Evolutionary conservation across 2,888 invertebrate genomes (phyloP).

Genomic region (Acronicta alni): DNA sequence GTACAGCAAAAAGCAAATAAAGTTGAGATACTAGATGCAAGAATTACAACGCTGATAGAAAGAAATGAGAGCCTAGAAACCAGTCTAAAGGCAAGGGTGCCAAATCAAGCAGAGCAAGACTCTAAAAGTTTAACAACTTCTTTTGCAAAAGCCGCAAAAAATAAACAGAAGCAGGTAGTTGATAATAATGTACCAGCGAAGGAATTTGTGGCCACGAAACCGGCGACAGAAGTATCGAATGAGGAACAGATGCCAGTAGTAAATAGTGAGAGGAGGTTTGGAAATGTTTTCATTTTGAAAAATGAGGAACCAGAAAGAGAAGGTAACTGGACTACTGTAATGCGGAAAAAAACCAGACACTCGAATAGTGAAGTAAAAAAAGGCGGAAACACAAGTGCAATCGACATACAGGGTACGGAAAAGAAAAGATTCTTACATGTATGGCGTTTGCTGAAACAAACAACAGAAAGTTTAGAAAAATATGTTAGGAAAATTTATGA

Average conservation of each 20-base stretch:
- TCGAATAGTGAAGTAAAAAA: conserved; percentile 22
- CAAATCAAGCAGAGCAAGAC: not conserved
- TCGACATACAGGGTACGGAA: conserved; percentile 12
- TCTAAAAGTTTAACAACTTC: not conserved
- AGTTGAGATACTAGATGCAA: conserved; percentile 33
- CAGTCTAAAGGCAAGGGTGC: not conserved
- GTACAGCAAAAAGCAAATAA: conserved; percentile 38
- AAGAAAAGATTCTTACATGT: conserved; percentile 20
- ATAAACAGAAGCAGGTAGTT: too few species aligned
- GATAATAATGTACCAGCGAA: too few species aligned
- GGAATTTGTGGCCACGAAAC: too few species aligned
- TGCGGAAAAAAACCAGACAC: conserved; percentile 7
- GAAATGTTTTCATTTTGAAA: not conserved
- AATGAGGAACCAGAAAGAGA: conserved; percentile 2
- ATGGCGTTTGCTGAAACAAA: conserved; percentile 19
- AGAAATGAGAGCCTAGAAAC: conserved; percentile 17
- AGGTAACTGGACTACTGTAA: conserved; percentile 13
- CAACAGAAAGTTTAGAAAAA: conserved; percentile 15
- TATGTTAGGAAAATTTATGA: conserved; percentile 9
- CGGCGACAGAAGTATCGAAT: not conserved
- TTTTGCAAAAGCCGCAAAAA: too few species aligned
- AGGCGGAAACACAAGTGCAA: conserved; percentile 13
- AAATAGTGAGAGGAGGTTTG: not conserved
- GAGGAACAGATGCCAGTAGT: not conserved
- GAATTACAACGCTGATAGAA: conserved; percentile 19